Percentiles rank a stretch among this genome's conserved stretches.
These are phyloP conservation scores for Palythoa grandiflora DNA, from an alignment of 92 coral and sea anemone genomes.

Conservation along the genomic window DNA sequence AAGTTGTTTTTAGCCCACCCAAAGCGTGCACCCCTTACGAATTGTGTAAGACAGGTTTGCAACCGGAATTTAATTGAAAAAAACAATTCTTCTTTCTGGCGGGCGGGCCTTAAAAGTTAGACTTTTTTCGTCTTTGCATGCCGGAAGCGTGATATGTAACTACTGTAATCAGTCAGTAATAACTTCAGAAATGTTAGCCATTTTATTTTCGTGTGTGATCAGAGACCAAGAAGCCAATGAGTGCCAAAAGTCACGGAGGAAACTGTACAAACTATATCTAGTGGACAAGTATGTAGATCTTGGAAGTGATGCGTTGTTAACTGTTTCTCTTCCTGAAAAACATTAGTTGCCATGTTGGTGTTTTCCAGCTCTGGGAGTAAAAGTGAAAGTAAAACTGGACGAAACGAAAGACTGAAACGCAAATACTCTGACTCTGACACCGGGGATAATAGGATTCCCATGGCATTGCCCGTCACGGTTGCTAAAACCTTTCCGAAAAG, in stretches of 20 bases:
- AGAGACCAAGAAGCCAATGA: constrained; percentile 10
- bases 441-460: not conserved
- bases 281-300: constrained; percentile 8
- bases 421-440: constrained; percentile 9
- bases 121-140: too few species aligned
- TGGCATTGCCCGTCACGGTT: constrained; percentile 16
- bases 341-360: constrained; percentile 18
- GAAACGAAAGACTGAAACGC: not conserved
- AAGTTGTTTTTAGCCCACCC: not conserved
- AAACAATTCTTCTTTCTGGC: not conserved
- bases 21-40: not conserved
- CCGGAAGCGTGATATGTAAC: too few species aligned
- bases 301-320: constrained; percentile 21
- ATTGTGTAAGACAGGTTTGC: not conserved
- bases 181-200: too few species aligned
- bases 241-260: constrained; percentile 4
- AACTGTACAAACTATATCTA: constrained; percentile 26
- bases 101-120: too few species aligned
- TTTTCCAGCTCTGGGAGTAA: constrained; percentile 23
- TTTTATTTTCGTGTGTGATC: constrained; percentile 3
- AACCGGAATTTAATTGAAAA: not conserved
- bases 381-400: not conserved
- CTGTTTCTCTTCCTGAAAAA: constrained; percentile 10
- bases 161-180: too few species aligned
- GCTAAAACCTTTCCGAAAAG: constrained; percentile 18